phyloP scores from a whole-genome alignment of 2,888 invertebrate genomes.

The Metalampra italica region DNA sequence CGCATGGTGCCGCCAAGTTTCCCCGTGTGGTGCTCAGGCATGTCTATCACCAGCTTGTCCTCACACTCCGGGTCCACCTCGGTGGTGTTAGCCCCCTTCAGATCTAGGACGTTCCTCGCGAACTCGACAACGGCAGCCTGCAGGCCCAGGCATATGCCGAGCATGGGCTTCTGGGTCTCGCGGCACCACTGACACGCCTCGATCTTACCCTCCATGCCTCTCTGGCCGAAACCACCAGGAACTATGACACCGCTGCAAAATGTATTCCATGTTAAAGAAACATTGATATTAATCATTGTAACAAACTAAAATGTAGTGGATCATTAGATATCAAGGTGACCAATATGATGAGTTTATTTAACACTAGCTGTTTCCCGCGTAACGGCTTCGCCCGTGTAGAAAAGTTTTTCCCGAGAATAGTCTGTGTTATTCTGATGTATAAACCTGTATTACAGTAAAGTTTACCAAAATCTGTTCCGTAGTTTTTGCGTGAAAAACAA shows the following conservation, averaged over 20 bases:
- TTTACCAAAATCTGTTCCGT: no score
- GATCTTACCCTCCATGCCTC: slow-evolving; percentile 98
- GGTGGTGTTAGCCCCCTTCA: slow-evolving; percentile 89
- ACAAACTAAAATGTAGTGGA: no score
- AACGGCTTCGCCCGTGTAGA: no score
- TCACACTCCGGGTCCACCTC: slow-evolving; percentile 88
- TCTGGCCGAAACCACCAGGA: slow-evolving; percentile 97
- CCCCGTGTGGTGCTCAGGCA: slow-evolving; percentile 98
- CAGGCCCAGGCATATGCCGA: slow-evolving; percentile 98
- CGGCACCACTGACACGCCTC: slow-evolving; percentile 96
- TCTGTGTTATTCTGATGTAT: no score
- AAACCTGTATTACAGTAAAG: no score
- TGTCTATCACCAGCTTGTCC: slow-evolving; percentile 94
- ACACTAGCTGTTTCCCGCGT: no score
- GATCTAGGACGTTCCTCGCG: slow-evolving; percentile 88
- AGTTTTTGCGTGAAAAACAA: no score
- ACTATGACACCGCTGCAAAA: slow-evolving; percentile 91
- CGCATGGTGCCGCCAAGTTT: slow-evolving; percentile 99
- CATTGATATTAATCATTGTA: background rate
- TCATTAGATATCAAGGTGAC: no score
- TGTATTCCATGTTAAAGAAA: background rate
- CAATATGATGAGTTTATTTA: no score
- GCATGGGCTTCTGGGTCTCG: slow-evolving; percentile 91
- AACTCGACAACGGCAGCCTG: slow-evolving; percentile 98
- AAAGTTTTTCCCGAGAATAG: no score